These are phyloP conservation scores for Nymphicus hollandicus DNA, from an alignment of 2,113 vertebrate species.

Conservation along the genomic window DNA sequence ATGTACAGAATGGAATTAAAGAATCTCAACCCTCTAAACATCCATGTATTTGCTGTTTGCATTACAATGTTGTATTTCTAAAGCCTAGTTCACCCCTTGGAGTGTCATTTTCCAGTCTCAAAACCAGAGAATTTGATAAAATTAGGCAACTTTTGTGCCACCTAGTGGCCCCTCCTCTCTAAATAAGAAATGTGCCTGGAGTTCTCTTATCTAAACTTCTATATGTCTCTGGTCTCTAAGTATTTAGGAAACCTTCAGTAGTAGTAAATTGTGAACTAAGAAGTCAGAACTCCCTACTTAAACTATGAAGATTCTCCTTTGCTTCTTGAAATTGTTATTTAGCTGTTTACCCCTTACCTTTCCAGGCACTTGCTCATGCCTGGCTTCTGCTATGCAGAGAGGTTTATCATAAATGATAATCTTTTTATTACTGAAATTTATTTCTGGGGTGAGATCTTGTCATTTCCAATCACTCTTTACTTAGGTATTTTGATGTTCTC, in stretches of 20 bases:
- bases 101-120: not conserved
- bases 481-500: not conserved
- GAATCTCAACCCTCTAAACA: not conserved
- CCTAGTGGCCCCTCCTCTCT: slow-evolving; percentile 43
- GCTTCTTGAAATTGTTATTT: not conserved
- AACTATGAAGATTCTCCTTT: not conserved
- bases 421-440: not conserved
- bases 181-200: not conserved
- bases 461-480: not conserved
- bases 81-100: not conserved
- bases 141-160: slow-evolving; percentile 58
- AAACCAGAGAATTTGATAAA: not conserved
- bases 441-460: not conserved
- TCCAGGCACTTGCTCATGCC: not conserved
- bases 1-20: not conserved
- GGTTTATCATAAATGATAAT: not conserved
- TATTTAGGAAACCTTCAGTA: not conserved
- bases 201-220: not conserved
- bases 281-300: not conserved
- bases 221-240: not conserved
- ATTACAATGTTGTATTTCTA: not conserved
- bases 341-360: not conserved
- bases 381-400: not conserved
- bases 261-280: not conserved
- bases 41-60: not conserved